Conservation (phyloP, 2,113 vertebrate species). For the Passer montanus region DNA sequence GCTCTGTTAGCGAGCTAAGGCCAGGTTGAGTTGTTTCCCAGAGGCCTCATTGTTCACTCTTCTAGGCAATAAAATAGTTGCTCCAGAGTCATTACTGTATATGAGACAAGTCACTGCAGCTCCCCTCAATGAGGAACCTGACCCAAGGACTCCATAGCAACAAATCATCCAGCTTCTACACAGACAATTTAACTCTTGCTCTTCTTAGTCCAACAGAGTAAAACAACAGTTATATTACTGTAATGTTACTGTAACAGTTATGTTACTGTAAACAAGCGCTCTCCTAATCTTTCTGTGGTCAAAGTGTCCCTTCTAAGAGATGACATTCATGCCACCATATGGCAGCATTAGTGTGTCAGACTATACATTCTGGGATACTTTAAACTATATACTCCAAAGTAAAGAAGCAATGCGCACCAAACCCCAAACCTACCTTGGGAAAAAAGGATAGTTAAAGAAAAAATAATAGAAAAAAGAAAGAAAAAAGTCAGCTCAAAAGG, state of each 20-base stretch:
- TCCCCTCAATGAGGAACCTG: not conserved
- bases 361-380: not conserved
- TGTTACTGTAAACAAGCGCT: not conserved
- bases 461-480: not conserved
- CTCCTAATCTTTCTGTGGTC: not conserved
- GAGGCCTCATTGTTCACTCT: slow-evolving; percentile 15
- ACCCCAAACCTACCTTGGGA: not conserved
- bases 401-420: not conserved
- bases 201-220: not conserved
- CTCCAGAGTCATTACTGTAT: not conserved
- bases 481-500: not conserved
- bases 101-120: not conserved
- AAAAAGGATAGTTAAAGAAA: not conserved
- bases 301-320: not conserved
- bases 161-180: not conserved
- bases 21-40: not conserved
- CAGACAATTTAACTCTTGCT: not conserved
- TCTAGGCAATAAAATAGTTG: not conserved
- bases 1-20: not conserved
- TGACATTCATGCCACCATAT: not conserved
- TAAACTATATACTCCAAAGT: not conserved
- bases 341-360: not conserved
- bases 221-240: not conserved
- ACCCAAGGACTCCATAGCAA: not conserved
- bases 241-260: not conserved